Base-by-base conservation (phyloP, 1,140 invertebrate genomes). In the Drosophila eugracilis region DNA sequence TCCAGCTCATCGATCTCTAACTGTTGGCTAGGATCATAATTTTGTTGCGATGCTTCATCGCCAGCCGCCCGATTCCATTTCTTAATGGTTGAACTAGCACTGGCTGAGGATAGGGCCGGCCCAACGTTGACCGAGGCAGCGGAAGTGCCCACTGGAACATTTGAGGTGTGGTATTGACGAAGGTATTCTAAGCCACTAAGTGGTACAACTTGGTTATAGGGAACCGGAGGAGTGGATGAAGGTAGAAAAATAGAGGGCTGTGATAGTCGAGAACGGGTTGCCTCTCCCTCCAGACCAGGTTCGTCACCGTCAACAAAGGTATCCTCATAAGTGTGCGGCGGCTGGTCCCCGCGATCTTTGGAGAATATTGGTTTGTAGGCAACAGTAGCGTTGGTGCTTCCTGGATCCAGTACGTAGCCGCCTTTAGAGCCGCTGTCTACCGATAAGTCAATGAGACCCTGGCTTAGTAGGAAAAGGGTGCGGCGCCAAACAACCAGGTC, bases 311-410 rank as follows among this genome's bases (percentile, higher is more conserved):
- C 84, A 5, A 71, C 60, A 34, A 60, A 62, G 26, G 67, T 44
- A 36, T 91, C 90, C 10, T 90, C 85, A 19, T 89, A 91, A 0
- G 66, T 48, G 63, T 90, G 73, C 0, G 90, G 90, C 0, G 90
- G 90, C 49, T 91, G 90, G 57, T 91, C 90, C 0, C 90, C 90
- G 14, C 90, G 88, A 53, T 91, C 90, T 52, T 85, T 91, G 3
- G 85, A 90, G 48, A 90, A 89, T 5, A 74, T 60, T 2, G 63
- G 49, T 21, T 62, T 78, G 19, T 76, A 74, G 5, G 70, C 69
- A 4, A 45, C 78, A 0, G 90, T 88, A 10, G 73, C 60, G 55
- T 90, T 89, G 22, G 89, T 89, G 15, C 70, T 76, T n/a, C 80
- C 78, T 0, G 21, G 14, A 54, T 78, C 75, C 5, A 84, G 45